phyloP scores from a whole-genome alignment of 1,140 invertebrate species.

The Zaprionus camerounensis region DNA sequence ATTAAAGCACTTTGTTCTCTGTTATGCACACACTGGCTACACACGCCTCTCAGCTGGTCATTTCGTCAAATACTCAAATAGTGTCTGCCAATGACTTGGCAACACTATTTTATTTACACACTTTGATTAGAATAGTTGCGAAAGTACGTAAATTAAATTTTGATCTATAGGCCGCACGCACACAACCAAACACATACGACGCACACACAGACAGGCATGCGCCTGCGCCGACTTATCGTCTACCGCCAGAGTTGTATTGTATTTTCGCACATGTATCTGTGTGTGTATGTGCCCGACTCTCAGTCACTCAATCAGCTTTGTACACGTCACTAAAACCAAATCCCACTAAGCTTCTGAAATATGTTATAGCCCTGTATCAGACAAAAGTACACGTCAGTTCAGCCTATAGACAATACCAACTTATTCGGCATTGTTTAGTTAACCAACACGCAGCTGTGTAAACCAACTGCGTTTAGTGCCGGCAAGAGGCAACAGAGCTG shows the following conservation, averaged over 20 bases:
- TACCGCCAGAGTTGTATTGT: neutral
- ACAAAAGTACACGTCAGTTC: conserved; percentile 40
- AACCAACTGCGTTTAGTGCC: conserved; percentile 36
- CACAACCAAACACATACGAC: neutral
- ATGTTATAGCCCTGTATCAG: neutral
- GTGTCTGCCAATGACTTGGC: conserved; percentile 23
- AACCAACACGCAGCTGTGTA: conserved; percentile 52
- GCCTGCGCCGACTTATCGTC: conserved; percentile 54
- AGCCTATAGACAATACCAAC: conserved; percentile 20
- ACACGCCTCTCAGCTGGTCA: conserved; percentile 19
- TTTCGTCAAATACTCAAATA: neutral
- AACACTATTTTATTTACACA: conserved; percentile 25
- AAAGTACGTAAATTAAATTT: conserved; percentile 28
- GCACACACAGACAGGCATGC: conserved; percentile 21
- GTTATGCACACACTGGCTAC: conserved; percentile 16
- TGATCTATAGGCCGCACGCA: conserved; percentile 17
- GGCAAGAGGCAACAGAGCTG: conserved; percentile 2
- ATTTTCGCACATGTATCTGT: neutral
- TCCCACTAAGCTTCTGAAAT: conserved; percentile 25
- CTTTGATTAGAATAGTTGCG: conserved; percentile 27
- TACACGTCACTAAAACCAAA: conserved; percentile 72
- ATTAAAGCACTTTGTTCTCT: neutral
- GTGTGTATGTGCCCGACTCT: conserved; percentile 23
- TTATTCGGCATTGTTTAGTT: neutral
- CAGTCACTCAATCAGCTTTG: conserved; percentile 63